Evolutionary conservation across 1,140 invertebrate genomes (phyloP).

Genomic region (Aphaenogaster rudis): DNA sequence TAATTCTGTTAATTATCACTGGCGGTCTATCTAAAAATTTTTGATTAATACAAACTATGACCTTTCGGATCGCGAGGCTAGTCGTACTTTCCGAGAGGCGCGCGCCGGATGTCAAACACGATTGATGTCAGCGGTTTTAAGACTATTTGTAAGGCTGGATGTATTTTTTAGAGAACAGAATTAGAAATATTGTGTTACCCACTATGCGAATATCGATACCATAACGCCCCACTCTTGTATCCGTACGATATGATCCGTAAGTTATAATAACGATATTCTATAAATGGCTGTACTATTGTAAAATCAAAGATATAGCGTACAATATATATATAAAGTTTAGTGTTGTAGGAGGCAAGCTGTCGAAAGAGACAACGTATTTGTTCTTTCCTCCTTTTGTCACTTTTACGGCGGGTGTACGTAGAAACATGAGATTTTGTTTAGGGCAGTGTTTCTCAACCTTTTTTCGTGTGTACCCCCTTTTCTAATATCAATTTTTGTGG

Average conservation of each 20-base stretch:
- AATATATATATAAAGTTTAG: conserved; percentile 79
- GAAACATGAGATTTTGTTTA: not conserved
- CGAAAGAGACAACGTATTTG: not conserved
- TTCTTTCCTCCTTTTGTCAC: not conserved
- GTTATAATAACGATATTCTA: conserved; percentile 82
- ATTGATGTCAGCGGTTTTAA: conserved; percentile 56
- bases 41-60: not conserved
- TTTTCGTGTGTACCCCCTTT: too few species aligned
- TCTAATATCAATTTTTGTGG: too few species aligned
- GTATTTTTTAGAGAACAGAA: conserved; percentile 82
- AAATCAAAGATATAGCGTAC: conserved; percentile 83
- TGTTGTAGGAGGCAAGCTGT: conserved; percentile 65
- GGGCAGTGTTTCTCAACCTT: too few species aligned
- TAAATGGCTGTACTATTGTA: conserved; percentile 86
- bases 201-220: conserved; percentile 77
- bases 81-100: not conserved
- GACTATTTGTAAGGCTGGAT: conserved; percentile 78
- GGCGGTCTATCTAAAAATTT: too few species aligned
- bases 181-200: conserved; percentile 84
- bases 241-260: conserved; percentile 71
- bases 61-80: not conserved
- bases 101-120: conserved; percentile 15
- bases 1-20: too few species aligned
- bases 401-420: not conserved
- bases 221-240: conserved; percentile 61